These are phyloP conservation scores for Drepana falcataria DNA, from an alignment of 2,888 invertebrate species.

Conservation along the genomic window DNA sequence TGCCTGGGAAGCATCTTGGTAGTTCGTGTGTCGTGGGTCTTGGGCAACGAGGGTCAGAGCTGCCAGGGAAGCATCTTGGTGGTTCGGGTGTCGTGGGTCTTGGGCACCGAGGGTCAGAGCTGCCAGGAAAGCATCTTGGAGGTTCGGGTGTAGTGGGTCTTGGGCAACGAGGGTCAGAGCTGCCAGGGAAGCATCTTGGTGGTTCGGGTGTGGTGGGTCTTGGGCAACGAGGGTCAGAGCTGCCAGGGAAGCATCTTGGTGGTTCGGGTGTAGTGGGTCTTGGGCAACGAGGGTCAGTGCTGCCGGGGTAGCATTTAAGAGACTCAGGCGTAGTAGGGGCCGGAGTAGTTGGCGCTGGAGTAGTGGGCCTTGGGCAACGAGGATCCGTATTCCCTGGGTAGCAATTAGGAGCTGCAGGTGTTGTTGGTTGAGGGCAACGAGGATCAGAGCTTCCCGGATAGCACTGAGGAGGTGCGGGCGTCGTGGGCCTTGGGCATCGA, in stretches of 20 bases:
- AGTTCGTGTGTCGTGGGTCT: conserved; percentile 19
- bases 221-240: conserved; percentile 36
- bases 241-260: conserved; percentile 39
- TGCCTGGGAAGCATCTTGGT: conserved; percentile 32
- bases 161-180: conserved; percentile 14
- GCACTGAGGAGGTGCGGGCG: conserved; percentile 21
- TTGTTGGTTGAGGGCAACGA: conserved; percentile 38
- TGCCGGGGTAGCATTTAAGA: conserved; percentile 36
- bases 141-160: conserved; percentile 19
- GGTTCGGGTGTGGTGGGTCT: conserved; percentile 31
- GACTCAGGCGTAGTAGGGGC: conserved; percentile 15
- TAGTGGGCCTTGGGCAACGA: conserved; percentile 28
- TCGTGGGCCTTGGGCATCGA: conserved; percentile 24
- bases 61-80: conserved; percentile 18
- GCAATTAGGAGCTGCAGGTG: conserved; percentile 26
- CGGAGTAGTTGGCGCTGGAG: conserved; percentile 26
- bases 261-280: conserved; percentile 16
- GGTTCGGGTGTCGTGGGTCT: conserved; percentile 16
- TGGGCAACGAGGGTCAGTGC: conserved; percentile 36
- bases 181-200: conserved; percentile 12
- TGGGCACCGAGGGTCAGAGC: conserved; percentile 29
- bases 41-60: conserved; percentile 15
- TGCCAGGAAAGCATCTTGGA: conserved; percentile 32
- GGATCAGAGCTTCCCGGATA: conserved; percentile 26
- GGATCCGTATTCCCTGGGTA: conserved; percentile 40